These are phyloP conservation scores for Aphaenogaster rudis DNA, from an alignment of 1,140 invertebrate species.

Conservation along the genomic window DNA sequence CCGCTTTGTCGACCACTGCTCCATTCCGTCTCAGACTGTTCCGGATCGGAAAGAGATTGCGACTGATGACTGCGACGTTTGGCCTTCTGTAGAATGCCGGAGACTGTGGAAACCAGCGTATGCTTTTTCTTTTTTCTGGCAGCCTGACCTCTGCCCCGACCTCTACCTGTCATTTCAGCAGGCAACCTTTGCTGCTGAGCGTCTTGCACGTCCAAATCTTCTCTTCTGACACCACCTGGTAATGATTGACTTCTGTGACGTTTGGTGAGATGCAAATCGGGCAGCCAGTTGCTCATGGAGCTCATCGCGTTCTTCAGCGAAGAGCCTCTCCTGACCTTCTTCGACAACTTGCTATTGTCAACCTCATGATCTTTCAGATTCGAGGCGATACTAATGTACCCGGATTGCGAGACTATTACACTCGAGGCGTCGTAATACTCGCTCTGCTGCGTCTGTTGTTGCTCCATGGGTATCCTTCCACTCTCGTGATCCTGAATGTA, in stretches of 20 bases:
- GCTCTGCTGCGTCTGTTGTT: conserved; percentile 86
- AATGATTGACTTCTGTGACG: conserved; percentile 93
- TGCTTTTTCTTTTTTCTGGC: conserved; percentile 92
- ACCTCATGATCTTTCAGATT: conserved; percentile 89
- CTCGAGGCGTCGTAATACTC: conserved; percentile 88
- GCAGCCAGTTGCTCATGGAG: conserved; percentile 93
- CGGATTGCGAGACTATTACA: conserved; percentile 93
- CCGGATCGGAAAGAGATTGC: conserved; percentile 91
- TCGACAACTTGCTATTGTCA: conserved; percentile 86
- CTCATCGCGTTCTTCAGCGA: conserved; percentile 93
- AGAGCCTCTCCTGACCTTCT: conserved; percentile 91
- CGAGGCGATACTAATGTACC: conserved; percentile 92
- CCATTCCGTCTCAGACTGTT: conserved; percentile 93
- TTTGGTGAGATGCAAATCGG: conserved; percentile 93
- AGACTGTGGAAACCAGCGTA: conserved; percentile 92
- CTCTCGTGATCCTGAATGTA: conserved; percentile 81
- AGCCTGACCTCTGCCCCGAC: conserved; percentile 77
- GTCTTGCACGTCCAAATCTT: conserved; percentile 88
- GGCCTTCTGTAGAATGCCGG: conserved; percentile 93
- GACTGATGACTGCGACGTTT: conserved; percentile 89
- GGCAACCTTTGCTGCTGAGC: conserved; percentile 77
- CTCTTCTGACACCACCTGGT: conserved; percentile 90
- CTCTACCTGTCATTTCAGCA: conserved; percentile 72
- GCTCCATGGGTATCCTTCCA: conserved; percentile 79
- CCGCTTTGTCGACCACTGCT: conserved; percentile 89